Conservation (phyloP, 2,113 vertebrate genomes). For the Riparia riparia region DNA sequence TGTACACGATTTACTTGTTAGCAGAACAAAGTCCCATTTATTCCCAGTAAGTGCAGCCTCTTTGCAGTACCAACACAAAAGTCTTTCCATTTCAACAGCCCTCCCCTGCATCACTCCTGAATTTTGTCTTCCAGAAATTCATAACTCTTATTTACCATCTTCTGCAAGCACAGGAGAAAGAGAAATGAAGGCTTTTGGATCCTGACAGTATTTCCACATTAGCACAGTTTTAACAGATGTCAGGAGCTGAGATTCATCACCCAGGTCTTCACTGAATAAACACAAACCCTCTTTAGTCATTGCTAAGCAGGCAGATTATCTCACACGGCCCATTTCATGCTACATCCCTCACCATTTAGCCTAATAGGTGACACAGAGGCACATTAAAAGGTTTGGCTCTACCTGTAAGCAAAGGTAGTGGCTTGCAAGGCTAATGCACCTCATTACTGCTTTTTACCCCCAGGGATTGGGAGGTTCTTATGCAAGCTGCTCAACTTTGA, state of each 20-base stretch:
- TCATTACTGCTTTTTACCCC: background rate
- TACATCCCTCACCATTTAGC: background rate
- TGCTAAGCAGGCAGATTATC: background rate
- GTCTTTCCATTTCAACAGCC: background rate
- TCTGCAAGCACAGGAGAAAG: background rate
- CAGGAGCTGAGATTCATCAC: background rate
- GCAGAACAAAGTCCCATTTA: background rate
- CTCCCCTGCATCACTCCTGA: background rate
- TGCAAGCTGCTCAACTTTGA: background rate
- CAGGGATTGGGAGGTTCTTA: background rate
- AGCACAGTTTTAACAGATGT: background rate
- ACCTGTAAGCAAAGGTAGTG: background rate
- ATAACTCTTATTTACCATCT: background rate
- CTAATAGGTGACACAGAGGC: background rate
- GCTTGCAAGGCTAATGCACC: background rate
- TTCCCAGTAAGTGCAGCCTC: background rate
- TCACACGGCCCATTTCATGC: background rate
- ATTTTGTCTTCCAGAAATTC: background rate
- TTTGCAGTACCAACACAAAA: background rate
- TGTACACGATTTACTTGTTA: background rate
- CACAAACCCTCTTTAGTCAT: background rate
- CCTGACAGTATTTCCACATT: conserved; percentile 46
- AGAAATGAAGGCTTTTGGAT: background rate
- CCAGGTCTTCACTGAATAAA: conserved; percentile 10
- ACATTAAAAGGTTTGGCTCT: background rate